Conservation (phyloP, 2,797 vertebrate species). For the Spea hammondii region DNA sequence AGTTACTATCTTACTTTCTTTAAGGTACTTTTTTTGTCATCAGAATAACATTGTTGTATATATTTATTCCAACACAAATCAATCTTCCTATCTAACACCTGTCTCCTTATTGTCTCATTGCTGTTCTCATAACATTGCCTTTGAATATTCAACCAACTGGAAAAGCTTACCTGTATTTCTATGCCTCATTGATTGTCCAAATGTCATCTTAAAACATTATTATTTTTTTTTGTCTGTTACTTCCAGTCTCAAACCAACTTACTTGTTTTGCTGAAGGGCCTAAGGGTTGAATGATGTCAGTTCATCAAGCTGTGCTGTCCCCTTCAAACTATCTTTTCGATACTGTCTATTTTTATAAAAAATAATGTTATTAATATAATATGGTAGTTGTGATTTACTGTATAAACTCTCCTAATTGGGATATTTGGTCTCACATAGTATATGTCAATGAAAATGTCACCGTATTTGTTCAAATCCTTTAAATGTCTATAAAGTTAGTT, state of each 20-base stretch:
- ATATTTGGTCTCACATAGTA: too few relatives aligned
- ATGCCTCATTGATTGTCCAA: slow-evolving; percentile 53
- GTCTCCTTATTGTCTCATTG: slow-evolving; percentile 50
- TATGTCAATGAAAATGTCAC: too few relatives aligned
- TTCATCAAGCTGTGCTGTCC: background rate
- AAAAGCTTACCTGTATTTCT: slow-evolving; percentile 53
- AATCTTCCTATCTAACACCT: slow-evolving; percentile 48
- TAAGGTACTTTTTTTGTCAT: slow-evolving; percentile 26
- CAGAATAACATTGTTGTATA: slow-evolving; percentile 6
- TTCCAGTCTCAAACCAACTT: slow-evolving; percentile 41
- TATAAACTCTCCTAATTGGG: too few relatives aligned
- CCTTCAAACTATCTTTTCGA: background rate
- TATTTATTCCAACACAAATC: slow-evolving; percentile 46
- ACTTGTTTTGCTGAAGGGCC: slow-evolving; percentile 24
- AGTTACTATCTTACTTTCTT: slow-evolving; percentile 10
- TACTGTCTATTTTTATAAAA: too few relatives aligned
- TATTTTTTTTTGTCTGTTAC: slow-evolving; percentile 51
- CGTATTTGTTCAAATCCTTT: too few relatives aligned
- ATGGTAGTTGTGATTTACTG: too few relatives aligned
- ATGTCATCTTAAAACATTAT: slow-evolving; percentile 50
- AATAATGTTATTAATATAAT: too few relatives aligned
- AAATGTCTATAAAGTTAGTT: too few relatives aligned
- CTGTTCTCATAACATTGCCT: slow-evolving; percentile 49
- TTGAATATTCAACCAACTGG: slow-evolving; percentile 51
- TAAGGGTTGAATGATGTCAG: slow-evolving; percentile 6